These are phyloP conservation scores for Tipula unca DNA, from an alignment of 2,888 invertebrate genomes.

Conservation along the genomic window DNA sequence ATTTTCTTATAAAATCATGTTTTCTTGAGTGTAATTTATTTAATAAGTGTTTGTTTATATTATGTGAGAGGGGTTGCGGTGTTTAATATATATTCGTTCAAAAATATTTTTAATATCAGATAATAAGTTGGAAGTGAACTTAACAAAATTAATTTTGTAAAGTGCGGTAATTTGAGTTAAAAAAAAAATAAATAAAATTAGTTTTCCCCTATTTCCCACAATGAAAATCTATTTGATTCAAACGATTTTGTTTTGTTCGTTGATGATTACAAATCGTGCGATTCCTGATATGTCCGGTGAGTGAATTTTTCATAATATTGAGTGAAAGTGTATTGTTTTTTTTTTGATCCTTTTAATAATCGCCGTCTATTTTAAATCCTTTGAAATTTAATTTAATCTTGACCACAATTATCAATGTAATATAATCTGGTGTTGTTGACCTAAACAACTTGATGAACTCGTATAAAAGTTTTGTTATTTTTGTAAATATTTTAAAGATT, in stretches of 20 bases:
- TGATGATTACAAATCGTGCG: background rate
- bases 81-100: background rate
- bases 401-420: too few relatives aligned
- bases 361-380: background rate
- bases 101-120: background rate
- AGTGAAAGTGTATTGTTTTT: background rate
- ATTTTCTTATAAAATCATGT: background rate
- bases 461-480: too few relatives aligned
- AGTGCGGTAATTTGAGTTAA: background rate
- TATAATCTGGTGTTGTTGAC: too few relatives aligned
- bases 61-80: background rate
- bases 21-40: background rate
- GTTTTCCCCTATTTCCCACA: background rate
- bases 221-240: conserved; percentile 3
- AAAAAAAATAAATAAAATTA: background rate
- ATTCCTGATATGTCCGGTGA: conserved; percentile 4
- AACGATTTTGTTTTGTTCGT: background rate
- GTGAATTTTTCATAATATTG: background rate
- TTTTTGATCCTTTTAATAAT: background rate
- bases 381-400: background rate
- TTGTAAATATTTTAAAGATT: too few relatives aligned
- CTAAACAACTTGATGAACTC: too few relatives aligned
- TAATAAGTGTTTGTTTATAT: background rate
- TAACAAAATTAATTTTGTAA: background rate
- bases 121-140: background rate